A percentile compares a stretch with the other conserved stretches of the same genome.
These are phyloP conservation scores for Calliphora vicina DNA, from an alignment of 1,140 invertebrate species.

Conservation along the genomic window DNA sequence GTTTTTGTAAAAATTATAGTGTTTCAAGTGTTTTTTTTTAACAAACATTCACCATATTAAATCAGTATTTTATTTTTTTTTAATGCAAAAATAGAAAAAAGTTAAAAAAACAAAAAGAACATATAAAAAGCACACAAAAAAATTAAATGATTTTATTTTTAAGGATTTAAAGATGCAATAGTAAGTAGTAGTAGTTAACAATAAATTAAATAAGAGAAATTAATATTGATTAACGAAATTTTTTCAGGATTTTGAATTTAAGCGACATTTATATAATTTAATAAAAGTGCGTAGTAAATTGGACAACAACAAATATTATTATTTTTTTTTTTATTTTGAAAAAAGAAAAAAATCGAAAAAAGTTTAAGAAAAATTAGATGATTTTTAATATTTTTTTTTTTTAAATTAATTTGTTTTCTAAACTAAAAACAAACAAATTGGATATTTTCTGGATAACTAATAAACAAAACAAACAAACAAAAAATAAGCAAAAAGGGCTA, in stretches of 20 bases:
- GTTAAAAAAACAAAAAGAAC: not conserved
- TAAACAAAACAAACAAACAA: too few species aligned
- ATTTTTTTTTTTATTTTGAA: conserved; percentile 41
- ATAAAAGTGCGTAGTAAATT: conserved; percentile 44
- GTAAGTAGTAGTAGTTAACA: not conserved
- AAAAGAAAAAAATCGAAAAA: conserved; percentile 51
- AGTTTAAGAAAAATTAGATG: conserved; percentile 29
- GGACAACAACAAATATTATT: conserved; percentile 55
- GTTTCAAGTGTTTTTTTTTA: not conserved
- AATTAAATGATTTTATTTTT: not conserved
- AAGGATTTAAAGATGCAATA: not conserved
- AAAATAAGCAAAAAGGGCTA: not conserved
- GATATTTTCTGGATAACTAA: not conserved
- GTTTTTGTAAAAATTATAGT: not conserved
- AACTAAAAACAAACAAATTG: not conserved
- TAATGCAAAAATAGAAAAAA: not conserved
- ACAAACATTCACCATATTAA: conserved; percentile 20
- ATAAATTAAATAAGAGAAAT: not conserved
- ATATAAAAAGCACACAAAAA: not conserved
- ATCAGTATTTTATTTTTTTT: not conserved
- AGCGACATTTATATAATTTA: conserved; percentile 16
- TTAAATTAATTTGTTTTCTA: conserved; percentile 13
- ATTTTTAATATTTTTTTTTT: not conserved
- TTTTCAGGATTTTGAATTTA: conserved; percentile 11
- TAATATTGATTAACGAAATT: not conserved